Conservation (phyloP, 2,797 vertebrate species). For the Pangasius mekongensis region DNA sequence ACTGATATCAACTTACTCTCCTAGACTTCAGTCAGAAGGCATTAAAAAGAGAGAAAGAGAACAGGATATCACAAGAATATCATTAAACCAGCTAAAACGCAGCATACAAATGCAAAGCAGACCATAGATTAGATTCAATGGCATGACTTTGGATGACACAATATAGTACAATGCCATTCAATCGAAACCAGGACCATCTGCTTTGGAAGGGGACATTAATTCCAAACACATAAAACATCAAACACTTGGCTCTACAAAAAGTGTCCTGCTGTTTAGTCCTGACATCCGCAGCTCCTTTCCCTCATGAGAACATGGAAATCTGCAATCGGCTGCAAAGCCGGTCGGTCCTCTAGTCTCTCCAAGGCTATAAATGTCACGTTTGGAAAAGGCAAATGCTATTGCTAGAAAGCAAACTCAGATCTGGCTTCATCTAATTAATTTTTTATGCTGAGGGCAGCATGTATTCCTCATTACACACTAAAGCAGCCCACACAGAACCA, state of each 20-base stretch:
- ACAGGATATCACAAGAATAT: slow-evolving; percentile 49
- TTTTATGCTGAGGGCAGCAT: slow-evolving; percentile 4
- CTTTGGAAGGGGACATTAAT: slow-evolving; percentile 34
- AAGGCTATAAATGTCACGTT: slow-evolving; percentile 30
- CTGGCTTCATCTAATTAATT: slow-evolving; percentile 5
- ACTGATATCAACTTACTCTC: slow-evolving; percentile 84
- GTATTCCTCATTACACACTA: background rate
- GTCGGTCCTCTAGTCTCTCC: background rate
- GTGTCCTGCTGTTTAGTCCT: slow-evolving; percentile 37
- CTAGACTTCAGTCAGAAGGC: slow-evolving; percentile 91
- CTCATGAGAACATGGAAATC: slow-evolving; percentile 30
- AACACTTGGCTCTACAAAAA: slow-evolving; percentile 45
- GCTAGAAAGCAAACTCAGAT: slow-evolving; percentile 16
- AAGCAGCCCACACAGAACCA: background rate
- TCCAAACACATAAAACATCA: slow-evolving; percentile 54
- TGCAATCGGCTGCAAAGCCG: slow-evolving; percentile 18
- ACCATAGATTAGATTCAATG: background rate
- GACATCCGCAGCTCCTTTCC: slow-evolving; percentile 41
- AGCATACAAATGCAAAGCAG: slow-evolving; percentile 31
- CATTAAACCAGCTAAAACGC: slow-evolving; percentile 27
- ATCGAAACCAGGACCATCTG: slow-evolving; percentile 26
- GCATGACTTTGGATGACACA: background rate
- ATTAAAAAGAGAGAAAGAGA: slow-evolving; percentile 77
- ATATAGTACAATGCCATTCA: slow-evolving; percentile 25
- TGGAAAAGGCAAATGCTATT: background rate